Conservation (phyloP, 2,797 vertebrate species). For the Knipowitschia caucasica region DNA sequence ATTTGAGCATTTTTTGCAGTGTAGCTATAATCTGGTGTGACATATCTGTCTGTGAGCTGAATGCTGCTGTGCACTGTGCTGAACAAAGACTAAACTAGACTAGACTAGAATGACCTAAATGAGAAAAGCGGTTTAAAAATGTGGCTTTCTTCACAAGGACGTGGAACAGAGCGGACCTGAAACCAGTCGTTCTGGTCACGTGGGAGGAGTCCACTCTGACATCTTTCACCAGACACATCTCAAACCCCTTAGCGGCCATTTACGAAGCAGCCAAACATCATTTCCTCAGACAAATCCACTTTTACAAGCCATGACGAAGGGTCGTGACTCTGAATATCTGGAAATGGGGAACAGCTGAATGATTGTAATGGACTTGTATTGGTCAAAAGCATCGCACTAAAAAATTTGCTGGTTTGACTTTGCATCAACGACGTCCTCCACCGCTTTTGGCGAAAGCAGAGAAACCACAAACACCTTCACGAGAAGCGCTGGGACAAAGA, state of each 20-base stretch:
- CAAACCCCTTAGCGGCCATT: conserved; percentile 39
- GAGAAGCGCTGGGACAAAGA: too few relatives aligned
- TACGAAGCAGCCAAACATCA: conserved; percentile 50
- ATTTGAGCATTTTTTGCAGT: too few relatives aligned
- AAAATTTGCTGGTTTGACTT: conserved; percentile 8
- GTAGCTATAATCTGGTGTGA: too few relatives aligned
- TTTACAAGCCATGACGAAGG: conserved; percentile 40
- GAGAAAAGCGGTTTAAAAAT: neutral
- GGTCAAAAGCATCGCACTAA: neutral
- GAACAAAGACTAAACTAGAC: too few relatives aligned
- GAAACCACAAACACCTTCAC: too few relatives aligned
- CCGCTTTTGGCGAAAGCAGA: too few relatives aligned
- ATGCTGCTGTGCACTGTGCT: too few relatives aligned
- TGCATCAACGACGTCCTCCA: too few relatives aligned
- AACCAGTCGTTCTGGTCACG: conserved; percentile 28
- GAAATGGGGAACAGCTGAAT: conserved; percentile 19
- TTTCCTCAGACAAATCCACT: conserved; percentile 66
- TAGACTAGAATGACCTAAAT: too few relatives aligned
- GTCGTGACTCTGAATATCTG: conserved; percentile 23
- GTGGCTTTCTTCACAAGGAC: conserved; percentile 4
- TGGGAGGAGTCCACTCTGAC: conserved; percentile 11
- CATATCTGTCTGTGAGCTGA: too few relatives aligned
- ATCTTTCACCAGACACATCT: conserved; percentile 37
- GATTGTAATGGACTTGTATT: conserved; percentile 5
- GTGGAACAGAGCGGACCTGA: conserved; percentile 20